Base-by-base conservation (phyloP, 2,797 vertebrate genomes). In the Anas bahamensis region DNA sequence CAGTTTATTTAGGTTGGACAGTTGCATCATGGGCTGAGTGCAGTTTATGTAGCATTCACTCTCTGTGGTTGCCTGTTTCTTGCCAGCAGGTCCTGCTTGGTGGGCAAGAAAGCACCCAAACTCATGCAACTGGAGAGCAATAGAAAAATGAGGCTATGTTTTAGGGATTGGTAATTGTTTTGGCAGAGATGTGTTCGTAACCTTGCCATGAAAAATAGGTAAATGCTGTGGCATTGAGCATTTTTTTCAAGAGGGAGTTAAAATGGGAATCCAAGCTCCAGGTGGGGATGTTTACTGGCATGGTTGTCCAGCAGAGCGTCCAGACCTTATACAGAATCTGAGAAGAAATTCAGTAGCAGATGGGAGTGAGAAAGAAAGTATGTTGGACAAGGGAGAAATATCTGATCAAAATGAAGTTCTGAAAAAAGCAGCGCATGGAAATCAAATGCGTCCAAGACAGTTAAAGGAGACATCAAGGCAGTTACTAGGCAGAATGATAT, bases 401-500 rank as follows among this genome's bases (percentile, higher is more conserved):
- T 59, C 37, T 88, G 41, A 50, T 81, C 44, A 15, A 76, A 90
- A 85, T 46, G 69, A 80, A 83, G 33, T 69, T 83, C 42, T 83
- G 39, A n/a, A 77, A 77, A 63, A 70, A 35, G n/a, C n/a, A 17
- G 7, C 33, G 6, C 0, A 0, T 75, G 26, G 50, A 94, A 95
- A 79, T 88, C 39, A 79, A 57, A 73, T 82, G 21, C 3, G 7
- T 79, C 41, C 77, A 71, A 29, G 24, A 65, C 15, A 55, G 33
- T 71, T 88, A 86, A 78, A 93, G 70, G 41, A 93, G 71, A 64
- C 37, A 52, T 86, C 78, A 91, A 73, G 68, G 60, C 26, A 76
- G 33, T 72, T 89, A 64, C 61, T 86, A 70, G 60, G 56, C 48
- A 88, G 64, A 88, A 89, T 44, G 31, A 76, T 81, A 39, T 48